A percentile compares a stretch with the other conserved stretches of the same genome.
Conservation (phyloP, 30 jellyfish, hydroid and myxozoan species). For the Hydractinia symbiolongicarpus region DNA sequence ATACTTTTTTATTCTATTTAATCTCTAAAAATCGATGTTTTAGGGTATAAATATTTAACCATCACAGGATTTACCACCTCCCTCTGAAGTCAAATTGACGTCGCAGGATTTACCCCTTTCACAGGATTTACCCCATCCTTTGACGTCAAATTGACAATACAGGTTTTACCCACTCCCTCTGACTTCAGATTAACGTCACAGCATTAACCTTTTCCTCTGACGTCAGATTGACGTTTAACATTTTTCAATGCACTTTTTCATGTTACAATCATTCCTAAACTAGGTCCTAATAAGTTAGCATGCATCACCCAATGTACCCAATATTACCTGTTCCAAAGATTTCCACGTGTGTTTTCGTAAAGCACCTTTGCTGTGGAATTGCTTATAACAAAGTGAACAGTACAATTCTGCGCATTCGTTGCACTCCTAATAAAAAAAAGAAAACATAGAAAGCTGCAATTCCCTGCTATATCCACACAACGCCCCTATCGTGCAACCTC, state of each 20-base stretch:
- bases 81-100: background rate
- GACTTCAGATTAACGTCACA: no score
- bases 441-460: background rate
- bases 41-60: no score
- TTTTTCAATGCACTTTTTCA: background rate
- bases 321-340: constrained; percentile 51
- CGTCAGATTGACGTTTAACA: background rate
- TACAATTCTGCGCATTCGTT: constrained; percentile 65
- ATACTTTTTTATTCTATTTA: no score
- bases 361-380: constrained; percentile 76
- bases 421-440: constrained; percentile 48
- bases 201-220: no score
- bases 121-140: no score
- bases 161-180: no score
- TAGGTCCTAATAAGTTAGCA: background rate
- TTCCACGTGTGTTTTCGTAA: constrained; percentile 73
- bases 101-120: no score
- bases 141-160: no score
- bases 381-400: constrained; percentile 74
- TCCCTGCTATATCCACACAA: background rate
- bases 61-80: no score
- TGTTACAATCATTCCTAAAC: background rate
- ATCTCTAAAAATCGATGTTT: no score
- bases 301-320: background rate
- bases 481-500: no score